phyloP scores from a whole-genome alignment of 64 coral and sea anemone species.

The Montipora capricornis region DNA sequence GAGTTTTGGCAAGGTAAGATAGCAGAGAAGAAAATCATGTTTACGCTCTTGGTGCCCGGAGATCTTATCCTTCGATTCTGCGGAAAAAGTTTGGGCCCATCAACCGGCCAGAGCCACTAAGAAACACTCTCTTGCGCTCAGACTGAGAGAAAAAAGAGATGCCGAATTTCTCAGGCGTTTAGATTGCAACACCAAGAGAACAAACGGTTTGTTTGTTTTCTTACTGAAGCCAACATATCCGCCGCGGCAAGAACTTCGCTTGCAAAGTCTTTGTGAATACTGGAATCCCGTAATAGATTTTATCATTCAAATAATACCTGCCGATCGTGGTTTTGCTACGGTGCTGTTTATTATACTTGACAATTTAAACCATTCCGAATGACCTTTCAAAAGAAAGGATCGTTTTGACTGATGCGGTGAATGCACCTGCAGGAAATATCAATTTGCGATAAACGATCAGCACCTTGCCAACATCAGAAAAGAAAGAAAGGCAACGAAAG shows the following conservation, averaged over 20 bases:
- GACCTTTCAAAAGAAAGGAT: not conserved
- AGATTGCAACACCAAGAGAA: no score
- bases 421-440: not conserved
- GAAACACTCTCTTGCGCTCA: no score
- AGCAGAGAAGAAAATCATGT: not conserved
- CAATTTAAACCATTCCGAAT: not conserved
- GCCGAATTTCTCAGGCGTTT: no score
- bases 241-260: no score
- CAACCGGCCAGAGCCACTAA: no score
- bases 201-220: no score
- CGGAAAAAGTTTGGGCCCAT: no score
- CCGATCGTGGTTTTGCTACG: not conserved
- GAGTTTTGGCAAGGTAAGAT: slow-evolving; percentile 95
- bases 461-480: not conserved
- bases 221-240: no score
- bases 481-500: not conserved
- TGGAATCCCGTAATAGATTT: not conserved
- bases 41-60: no score
- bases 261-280: no score
- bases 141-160: no score
- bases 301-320: not conserved
- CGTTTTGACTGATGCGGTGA: not conserved
- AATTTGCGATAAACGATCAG: not conserved
- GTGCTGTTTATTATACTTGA: not conserved
- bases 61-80: no score